Conservation (phyloP, 2,113 vertebrate species). For the Hyaena hyaena region DNA sequence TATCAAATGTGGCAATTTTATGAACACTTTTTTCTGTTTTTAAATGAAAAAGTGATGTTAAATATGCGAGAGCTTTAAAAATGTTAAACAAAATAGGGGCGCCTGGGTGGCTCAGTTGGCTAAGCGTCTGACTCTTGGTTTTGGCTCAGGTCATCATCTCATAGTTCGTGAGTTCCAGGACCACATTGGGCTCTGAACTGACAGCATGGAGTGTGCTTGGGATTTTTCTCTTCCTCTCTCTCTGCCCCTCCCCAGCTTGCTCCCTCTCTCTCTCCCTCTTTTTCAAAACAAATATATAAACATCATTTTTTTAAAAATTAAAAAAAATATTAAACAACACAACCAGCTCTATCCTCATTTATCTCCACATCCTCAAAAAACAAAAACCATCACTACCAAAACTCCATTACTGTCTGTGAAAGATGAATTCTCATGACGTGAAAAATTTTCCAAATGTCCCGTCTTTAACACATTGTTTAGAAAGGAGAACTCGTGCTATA, state of each 20-base stretch:
- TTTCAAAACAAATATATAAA: no score
- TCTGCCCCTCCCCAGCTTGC: no score
- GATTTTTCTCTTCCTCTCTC: no score
- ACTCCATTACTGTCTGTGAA: not conserved
- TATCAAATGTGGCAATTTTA: not conserved
- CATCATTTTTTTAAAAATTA: no score
- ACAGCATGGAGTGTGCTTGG: no score
- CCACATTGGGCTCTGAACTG: no score
- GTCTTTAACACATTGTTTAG: slow-evolving; percentile 14
- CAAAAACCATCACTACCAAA: slow-evolving; percentile 6
- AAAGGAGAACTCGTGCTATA: not conserved
- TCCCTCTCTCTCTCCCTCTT: no score
- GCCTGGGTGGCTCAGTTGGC: no score
- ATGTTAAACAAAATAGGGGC: not conserved
- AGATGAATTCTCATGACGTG: not conserved
- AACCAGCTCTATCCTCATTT: not conserved
- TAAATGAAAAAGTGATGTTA: slow-evolving; percentile 28
- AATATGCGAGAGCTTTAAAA: slow-evolving; percentile 28
- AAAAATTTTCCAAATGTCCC: not conserved
- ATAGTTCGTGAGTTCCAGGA: no score
- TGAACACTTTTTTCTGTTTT: not conserved
- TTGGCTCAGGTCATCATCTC: no score
- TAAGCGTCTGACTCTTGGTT: no score
- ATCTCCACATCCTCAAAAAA: slow-evolving; percentile 25
- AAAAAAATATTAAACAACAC: not conserved